phyloP scores from a whole-genome alignment of 2,113 vertebrate genomes.

The Hepsetus odoe region DNA sequence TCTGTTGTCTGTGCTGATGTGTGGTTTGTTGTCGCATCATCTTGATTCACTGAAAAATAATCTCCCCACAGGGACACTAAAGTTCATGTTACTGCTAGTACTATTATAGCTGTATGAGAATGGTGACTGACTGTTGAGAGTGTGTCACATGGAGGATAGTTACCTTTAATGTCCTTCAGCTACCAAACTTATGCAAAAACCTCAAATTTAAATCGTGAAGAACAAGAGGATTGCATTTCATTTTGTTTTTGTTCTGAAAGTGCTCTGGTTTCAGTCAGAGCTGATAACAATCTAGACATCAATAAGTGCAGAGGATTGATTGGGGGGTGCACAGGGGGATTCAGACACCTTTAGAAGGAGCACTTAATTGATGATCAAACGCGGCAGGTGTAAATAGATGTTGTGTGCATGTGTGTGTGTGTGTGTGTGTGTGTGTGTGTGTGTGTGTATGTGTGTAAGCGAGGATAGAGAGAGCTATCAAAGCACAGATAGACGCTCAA shows the following conservation, averaged over 20 bases:
- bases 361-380: constrained; percentile 78
- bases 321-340: constrained; percentile 33
- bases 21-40: background rate
- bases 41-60: background rate
- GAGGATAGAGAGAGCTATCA: constrained; percentile 55
- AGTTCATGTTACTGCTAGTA: background rate
- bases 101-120: background rate
- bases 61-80: background rate
- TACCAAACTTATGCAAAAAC: constrained; percentile 9
- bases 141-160: background rate
- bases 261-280: constrained; percentile 36
- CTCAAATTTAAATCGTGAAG: constrained; percentile 39
- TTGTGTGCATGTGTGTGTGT: constrained; percentile 49
- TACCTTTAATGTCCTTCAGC: constrained; percentile 3
- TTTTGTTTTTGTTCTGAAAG: constrained; percentile 42
- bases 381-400: constrained; percentile 72
- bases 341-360: constrained; percentile 58
- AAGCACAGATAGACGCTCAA: constrained; percentile 65
- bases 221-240: constrained; percentile 44
- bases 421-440: constrained; percentile 29
- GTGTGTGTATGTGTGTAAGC: constrained; percentile 35
- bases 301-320: constrained; percentile 57
- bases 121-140: background rate
- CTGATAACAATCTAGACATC: constrained; percentile 56
- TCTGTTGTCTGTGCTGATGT: background rate